Evolutionary conservation across 2,797 vertebrate species (phyloP).

Genomic region (Paedocypris micromegethes): DNA sequence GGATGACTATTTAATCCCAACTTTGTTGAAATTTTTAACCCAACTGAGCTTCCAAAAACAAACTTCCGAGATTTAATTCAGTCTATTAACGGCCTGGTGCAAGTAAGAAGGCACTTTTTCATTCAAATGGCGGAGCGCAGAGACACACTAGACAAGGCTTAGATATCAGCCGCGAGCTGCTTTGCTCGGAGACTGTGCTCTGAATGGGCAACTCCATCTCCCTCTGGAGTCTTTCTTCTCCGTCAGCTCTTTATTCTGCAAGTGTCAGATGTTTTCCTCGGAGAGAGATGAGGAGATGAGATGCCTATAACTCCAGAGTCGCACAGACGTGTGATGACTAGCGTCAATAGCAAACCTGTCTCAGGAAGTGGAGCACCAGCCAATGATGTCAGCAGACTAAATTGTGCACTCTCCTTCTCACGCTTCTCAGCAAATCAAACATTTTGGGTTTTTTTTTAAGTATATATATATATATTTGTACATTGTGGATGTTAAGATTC

Average conservation of each 20-base stretch:
- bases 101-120: constrained; percentile 48
- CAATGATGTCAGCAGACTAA: constrained; percentile 29
- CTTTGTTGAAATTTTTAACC: too few relatives aligned
- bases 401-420: constrained; percentile 19
- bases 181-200: constrained; percentile 38
- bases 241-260: constrained; percentile 43
- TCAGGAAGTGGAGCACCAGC: constrained; percentile 37
- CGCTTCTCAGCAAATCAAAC: constrained; percentile 14
- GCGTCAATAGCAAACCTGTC: constrained; percentile 44
- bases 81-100: constrained; percentile 42
- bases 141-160: constrained; percentile 40
- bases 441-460: neutral
- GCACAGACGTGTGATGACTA: constrained; percentile 42
- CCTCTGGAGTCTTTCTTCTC: constrained; percentile 50
- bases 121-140: constrained; percentile 38
- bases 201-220: constrained; percentile 55
- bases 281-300: constrained; percentile 50
- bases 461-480: neutral
- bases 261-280: constrained; percentile 51
- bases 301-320: constrained; percentile 41
- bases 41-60: too few relatives aligned
- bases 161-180: constrained; percentile 22
- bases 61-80: neutral
- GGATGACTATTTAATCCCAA: too few relatives aligned
- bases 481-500: neutral